Evolutionary conservation across 2,797 vertebrate genomes (phyloP), one percentile per base, ranked within the genome.

Genomic region (Sphaeramia orbicularis): DNA sequence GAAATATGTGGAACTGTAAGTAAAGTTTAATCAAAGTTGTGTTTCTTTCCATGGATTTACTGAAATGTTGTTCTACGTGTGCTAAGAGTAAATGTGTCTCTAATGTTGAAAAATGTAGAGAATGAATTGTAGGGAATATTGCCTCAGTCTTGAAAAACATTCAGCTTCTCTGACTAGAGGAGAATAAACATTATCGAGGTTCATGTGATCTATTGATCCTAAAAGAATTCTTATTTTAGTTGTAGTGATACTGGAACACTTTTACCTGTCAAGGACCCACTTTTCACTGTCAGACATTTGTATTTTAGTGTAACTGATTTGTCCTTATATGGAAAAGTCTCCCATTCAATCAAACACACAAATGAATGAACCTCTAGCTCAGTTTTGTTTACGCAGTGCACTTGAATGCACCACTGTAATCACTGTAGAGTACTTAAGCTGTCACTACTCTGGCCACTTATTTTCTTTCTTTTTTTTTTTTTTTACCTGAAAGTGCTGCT

Each of bases 141-240:
- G 27, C 43, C 37, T 18, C n/a, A 14, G 6, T 24, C 15, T 40
- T 55, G 19, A 64, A 50, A 41, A 32, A 7, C 30, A 32, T 32
- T 32, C 30, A 63, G 65, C 24, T 1, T 13, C 11, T 77, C 14
- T 32, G 27, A 58, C 21, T 7, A 1, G 16, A 19, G 59, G 63
- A 45, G 58, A 49, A 67, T 44, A 52, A 64, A 59, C 62, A 45
- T 32, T 10, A 45, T 43, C 49, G 47, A 44, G 49, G 27, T 58
- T 62, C 58, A 50, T 37, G 65, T 32, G 51, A 36, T 47, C 56
- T 40, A 35, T 35, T 52, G 54, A 35, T 73, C 49, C 59, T 51
- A 15, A 63, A 53, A 56, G 19, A 15, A 38, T 38, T 41, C 35
- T 10, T 32, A 6, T 32, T 32, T 2, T 32, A 32, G 6, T 32